Evolutionary conservation across 2,797 vertebrate genomes (phyloP), one percentile per base, ranked within the genome.

Genomic region (Peromyscus eremicus): DNA sequence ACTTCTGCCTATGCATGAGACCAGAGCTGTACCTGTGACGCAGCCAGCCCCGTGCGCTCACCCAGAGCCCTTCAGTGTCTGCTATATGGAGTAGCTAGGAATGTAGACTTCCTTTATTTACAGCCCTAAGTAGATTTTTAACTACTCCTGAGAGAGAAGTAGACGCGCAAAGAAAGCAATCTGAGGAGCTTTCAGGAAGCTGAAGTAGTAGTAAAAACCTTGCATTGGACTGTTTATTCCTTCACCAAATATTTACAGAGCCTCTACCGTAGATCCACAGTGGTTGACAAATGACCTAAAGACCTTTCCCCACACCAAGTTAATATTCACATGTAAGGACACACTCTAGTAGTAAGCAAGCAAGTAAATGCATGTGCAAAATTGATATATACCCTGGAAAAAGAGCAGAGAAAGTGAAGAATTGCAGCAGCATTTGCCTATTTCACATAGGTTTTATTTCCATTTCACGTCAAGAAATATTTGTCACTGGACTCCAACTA

Each of bases 111-210:
- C 27, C 46, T 76, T 94, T 94, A 96, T 94, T 96, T 94, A 94
- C 70, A 94, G 64, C 37, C 85, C 70, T 91, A 66, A 83, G 37
- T 91, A 94, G 85, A 85, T 86, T 94, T 94, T 86, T 91, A 94
- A 94, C 90, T 92, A 90, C 57, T 93, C 94, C 94, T 92, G 75
- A 92, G 92, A 98, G 94, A 96, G 89, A 96, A 84, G 71, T 17
- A 76, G 66, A 92, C 0, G 0, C 96, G 92, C 46, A 96, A 93
- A 92, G 85, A 91, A 94, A 90, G 83, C 68, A 95, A 87, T 84
- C 14, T 46, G 70, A 91, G 46, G 57, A 95, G 43, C 40, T 85
- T 66, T 49, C 55, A 52, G 46, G 82, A 81, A 94, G 85, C 29
- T 90, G 52, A 92, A 81, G 46, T 40, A 62, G 88, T 34, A 66